Evolutionary conservation across 2,797 vertebrate genomes (phyloP).

Genomic region (Thripadectes ignobilis): DNA sequence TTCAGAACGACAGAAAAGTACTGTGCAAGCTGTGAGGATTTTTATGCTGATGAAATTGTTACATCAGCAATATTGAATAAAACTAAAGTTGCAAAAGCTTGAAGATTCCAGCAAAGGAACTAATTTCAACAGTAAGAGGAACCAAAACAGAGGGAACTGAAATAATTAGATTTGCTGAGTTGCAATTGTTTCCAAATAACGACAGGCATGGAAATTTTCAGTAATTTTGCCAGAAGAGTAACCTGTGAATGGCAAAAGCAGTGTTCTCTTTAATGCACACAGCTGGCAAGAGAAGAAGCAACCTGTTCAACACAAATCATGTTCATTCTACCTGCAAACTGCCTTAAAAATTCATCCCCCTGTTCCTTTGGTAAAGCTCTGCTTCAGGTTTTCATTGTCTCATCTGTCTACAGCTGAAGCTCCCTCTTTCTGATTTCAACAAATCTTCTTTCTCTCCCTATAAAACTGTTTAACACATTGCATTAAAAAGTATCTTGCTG

Average conservation of each 20-base stretch:
- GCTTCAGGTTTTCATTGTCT: not conserved
- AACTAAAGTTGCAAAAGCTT: not conserved
- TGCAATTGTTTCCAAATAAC: not conserved
- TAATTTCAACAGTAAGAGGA: not conserved
- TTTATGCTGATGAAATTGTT: conserved; percentile 3
- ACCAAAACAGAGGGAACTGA: conserved; percentile 7
- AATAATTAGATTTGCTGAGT: conserved; percentile 6
- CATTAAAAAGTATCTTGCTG: not conserved
- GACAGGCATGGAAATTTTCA: not conserved
- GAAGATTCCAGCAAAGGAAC: not conserved
- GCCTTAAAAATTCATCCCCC: not conserved
- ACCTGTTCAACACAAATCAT: not conserved
- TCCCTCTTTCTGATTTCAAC: not conserved
- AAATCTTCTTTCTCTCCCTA: not conserved
- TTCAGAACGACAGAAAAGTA: not conserved
- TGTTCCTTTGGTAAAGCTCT: not conserved
- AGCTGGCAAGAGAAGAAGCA: not conserved
- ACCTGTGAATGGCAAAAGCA: not conserved
- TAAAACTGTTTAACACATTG: not conserved
- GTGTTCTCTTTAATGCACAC: not conserved
- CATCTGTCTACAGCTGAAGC: not conserved
- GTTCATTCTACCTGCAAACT: not conserved
- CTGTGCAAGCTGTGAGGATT: not conserved
- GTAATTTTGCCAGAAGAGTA: not conserved
- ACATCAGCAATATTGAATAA: accelerated